Base-by-base conservation (phyloP, 2,797 vertebrate species). In the Luscinia megarhynchos region DNA sequence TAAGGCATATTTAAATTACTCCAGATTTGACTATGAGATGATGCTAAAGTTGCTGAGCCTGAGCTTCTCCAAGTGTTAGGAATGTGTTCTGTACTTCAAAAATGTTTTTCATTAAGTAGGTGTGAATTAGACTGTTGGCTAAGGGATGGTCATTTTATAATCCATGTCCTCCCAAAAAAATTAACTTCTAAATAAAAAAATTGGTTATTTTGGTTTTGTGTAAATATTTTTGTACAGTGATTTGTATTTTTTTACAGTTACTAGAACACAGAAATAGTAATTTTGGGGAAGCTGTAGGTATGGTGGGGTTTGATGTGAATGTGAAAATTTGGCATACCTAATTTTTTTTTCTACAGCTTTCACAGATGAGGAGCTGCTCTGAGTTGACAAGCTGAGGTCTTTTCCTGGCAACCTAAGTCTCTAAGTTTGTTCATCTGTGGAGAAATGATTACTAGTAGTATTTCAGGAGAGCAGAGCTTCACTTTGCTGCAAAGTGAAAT, bases 151-250 rank as follows among this genome's bases (percentile, higher is more conserved):
- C 3, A 57, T 66, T 87, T 87, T 58, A 34, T 70, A 67, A 50
- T 82, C 10, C 7, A 15, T 67, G 9, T 26, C 8, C 24, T 4
- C 6, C 8, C 0, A 2, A 58, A 66, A 66, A 43, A 43, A 26
- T 30, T 12, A 19, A n/a, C 9, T 62, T 78, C 10, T 32, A 7
- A 41, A 22, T 22, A 1, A 4, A 45, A 69, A 26, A 26, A 13
- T 1, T 1, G 0, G 1, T 66, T 2, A 2, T n/a, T 72, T 77
- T 43, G 4, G 1, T 50, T 74, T 41, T 36, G 4, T 41, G 1
- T 32, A 38, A 66, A 26, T 50, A 50, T 8, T 79, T 75, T 41
- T 29, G 26, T 73, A 12, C 21, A 50, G 34, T 26, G 8, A 30
- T 53, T 58, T 83, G 10, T 58, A 18, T 8, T 63, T 45, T 45